Evolutionary conservation across 2,113 vertebrate species (phyloP).

Genomic region (Stomatorhinus ivindoensis): DNA sequence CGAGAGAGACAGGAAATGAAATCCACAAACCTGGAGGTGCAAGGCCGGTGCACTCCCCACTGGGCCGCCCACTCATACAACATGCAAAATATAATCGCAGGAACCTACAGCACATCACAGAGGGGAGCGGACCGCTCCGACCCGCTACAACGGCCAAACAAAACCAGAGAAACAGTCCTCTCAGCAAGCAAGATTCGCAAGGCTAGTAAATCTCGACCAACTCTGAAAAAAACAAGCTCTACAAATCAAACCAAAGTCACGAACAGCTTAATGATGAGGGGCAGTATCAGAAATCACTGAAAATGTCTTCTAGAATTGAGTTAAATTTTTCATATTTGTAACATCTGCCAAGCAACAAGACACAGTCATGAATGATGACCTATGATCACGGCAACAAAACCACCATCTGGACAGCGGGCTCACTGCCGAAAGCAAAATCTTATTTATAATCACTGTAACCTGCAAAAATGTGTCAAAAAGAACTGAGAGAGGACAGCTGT

Average conservation of each 20-base stretch:
- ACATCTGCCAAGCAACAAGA: neutral
- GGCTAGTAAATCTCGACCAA: neutral
- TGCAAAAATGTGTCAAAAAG: neutral
- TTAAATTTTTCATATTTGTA: neutral
- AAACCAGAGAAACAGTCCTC: neutral
- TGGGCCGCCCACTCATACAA: neutral
- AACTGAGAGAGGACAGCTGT: neutral
- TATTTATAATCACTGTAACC: neutral
- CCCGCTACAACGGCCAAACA: neutral
- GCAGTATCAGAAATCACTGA: neutral
- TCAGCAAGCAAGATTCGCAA: neutral
- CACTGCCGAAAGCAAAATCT: neutral
- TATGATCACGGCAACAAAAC: neutral
- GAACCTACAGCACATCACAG: neutral
- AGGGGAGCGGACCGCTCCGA: neutral
- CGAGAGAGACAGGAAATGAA: neutral
- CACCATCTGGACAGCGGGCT: neutral
- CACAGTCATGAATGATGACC: neutral
- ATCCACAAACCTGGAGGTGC: neutral
- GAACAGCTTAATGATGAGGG: neutral
- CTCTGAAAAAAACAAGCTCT: neutral
- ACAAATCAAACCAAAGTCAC: neutral
- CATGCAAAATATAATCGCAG: neutral
- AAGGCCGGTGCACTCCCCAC: neutral
- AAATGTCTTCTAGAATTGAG: neutral